Percentiles rank a stretch among this genome's conserved stretches.
These are phyloP conservation scores for Drosophila quinaria DNA, from an alignment of 2,888 invertebrate species.

Conservation along the genomic window DNA sequence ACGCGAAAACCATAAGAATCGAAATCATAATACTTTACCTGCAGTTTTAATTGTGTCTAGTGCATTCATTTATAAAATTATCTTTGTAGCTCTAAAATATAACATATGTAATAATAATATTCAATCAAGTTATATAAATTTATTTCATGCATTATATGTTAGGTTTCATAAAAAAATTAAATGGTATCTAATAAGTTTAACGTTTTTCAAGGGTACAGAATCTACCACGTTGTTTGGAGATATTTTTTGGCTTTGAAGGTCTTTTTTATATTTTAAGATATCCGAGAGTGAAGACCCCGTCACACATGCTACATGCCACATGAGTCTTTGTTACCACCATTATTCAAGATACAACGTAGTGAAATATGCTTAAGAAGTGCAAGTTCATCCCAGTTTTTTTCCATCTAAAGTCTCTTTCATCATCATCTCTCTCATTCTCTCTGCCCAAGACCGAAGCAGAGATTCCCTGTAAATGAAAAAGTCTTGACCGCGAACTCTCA, in stretches of 20 bases:
- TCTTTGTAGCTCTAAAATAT: too few species aligned
- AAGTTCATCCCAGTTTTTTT: slow-evolving; percentile 1
- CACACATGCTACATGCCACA: slow-evolving; percentile 16
- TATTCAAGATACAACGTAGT: slow-evolving; percentile 57
- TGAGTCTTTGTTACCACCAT: slow-evolving; percentile 14
- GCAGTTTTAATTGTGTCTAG: too few species aligned
- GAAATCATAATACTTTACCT: too few species aligned
- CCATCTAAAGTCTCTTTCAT: slow-evolving; percentile 34
- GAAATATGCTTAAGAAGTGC: slow-evolving; percentile 75
- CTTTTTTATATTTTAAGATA: slow-evolving; percentile 71
- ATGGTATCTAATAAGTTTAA: too few species aligned
- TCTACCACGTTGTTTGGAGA: too few species aligned
- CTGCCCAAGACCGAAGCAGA: background rate
- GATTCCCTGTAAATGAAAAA: slow-evolving; percentile 26
- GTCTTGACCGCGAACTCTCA: background rate
- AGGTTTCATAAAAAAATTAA: too few species aligned
- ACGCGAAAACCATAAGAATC: too few species aligned
- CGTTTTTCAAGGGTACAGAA: too few species aligned
- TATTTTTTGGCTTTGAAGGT: background rate
- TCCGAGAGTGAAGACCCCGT: slow-evolving; percentile 61
- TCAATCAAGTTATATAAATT: too few species aligned
- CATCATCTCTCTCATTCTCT: slow-evolving; percentile 27
- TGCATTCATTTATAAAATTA: too few species aligned
- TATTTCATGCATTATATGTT: too few species aligned
- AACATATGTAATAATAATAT: too few species aligned